These are phyloP conservation scores for Tachina lurida DNA, from an alignment of 2,888 invertebrate species.

Conservation along the genomic window DNA sequence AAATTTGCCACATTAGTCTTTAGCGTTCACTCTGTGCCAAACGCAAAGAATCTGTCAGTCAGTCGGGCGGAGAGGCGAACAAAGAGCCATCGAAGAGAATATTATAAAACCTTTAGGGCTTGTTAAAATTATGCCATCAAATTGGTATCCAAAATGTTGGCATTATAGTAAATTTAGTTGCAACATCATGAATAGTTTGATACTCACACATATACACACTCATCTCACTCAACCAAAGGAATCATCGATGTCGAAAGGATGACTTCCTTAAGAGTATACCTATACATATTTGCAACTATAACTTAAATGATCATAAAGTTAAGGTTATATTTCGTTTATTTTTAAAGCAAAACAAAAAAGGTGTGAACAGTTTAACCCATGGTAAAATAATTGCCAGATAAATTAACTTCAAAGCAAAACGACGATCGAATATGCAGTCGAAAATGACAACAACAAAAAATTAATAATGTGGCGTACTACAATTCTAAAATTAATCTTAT, in stretches of 20 bases:
- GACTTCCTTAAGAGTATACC: background rate
- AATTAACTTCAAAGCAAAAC: conserved; percentile 47
- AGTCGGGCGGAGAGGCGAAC: background rate
- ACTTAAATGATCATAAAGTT: conserved; percentile 64
- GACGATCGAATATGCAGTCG: background rate
- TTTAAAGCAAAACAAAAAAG: conserved; percentile 44
- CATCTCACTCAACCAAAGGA: conserved; percentile 11
- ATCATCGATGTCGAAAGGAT: conserved; percentile 9
- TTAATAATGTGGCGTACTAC: background rate
- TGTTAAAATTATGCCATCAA: conserved; percentile 83
- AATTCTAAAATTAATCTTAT: background rate
- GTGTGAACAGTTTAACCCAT: conserved; percentile 67
- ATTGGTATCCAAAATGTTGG: conserved; percentile 79
- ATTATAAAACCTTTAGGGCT: conserved; percentile 79
- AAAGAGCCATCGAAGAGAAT: conserved; percentile 73
- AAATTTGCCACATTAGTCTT: conserved; percentile 79
- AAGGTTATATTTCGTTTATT: conserved; percentile 28
- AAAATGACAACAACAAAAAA: background rate
- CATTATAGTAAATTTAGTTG: conserved; percentile 69
- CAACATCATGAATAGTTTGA: conserved; percentile 56
- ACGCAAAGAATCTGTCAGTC: conserved; percentile 8
- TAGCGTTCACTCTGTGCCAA: background rate
- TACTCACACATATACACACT: conserved; percentile 2
- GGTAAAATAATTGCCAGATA: conserved; percentile 44
- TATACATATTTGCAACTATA: conserved; percentile 12